Evolutionary conservation across 1,140 invertebrate genomes (phyloP), one percentile per base, ranked within the genome.

Genomic region (Artemia franciscana): DNA sequence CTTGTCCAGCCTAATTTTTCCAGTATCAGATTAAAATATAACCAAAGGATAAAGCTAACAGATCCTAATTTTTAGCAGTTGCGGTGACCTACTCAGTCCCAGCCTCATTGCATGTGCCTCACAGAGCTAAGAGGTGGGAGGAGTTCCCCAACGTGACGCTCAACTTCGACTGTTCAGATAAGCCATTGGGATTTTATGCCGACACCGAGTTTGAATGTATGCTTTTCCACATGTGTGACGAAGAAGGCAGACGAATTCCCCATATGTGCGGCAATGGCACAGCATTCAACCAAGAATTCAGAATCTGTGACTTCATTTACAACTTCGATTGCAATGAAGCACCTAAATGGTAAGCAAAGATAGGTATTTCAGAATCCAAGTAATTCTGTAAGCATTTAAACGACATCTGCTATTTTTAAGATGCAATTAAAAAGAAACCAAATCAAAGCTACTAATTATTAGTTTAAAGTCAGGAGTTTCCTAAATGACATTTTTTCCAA

Each of bases 211-310:
- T 80, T 67, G 76, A 79, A 67, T 81, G 79, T 68, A 78, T 80
- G 72, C 77, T 81, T 60, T 81, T 81, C 67, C 80, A 81, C 68
- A 79, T 81, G 75, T 81, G 80, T 67, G 78, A 80, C 66, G 78
- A 78, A 65, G 78, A 80, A 63, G 78, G 79, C 25, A 71, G 78
- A 61, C 71, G 79, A 60, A 79, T 80, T 64, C 79, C 79, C 7
- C 77, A 80, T 69, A 72, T 79, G 62, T 80, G 79, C 70, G 78
- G 77, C 63, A 79, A 79, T 64, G 77, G 78, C 62, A 80, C 79
- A 7, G 76, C 74, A 58, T 80, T 80, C 71, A 80, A 80, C 71
- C 79, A 80, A 68, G 73, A 79, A 67, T 80, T 74, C 71, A 71
- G 79, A 65, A 75, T 80, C 65, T 80, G 79, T 69, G 79, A 80